Evolutionary conservation across 1,140 invertebrate genomes (phyloP).

Genomic region (Calliopsis andreniformis): DNA sequence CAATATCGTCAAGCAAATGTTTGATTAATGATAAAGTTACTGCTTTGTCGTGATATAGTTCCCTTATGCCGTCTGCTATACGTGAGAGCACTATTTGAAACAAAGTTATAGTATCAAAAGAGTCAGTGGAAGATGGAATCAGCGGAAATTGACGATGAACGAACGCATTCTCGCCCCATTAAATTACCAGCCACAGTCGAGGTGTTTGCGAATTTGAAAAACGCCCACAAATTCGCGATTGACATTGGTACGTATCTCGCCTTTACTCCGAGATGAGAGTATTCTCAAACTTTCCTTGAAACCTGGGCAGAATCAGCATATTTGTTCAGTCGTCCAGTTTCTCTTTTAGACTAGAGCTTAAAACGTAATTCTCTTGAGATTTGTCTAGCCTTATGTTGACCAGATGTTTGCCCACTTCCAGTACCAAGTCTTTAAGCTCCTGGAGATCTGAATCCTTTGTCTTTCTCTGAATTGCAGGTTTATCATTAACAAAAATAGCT

Average conservation of each 20-base stretch:
- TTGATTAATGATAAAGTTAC: slow-evolving; percentile 44
- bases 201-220: slow-evolving; percentile 87
- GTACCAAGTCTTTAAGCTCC: too few relatives aligned
- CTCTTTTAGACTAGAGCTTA: neutral
- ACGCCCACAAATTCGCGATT: slow-evolving; percentile 88
- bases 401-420: too few relatives aligned
- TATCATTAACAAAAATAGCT: slow-evolving; percentile 89
- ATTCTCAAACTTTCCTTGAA: too few relatives aligned
- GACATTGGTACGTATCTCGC: slow-evolving; percentile 84
- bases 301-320: too few relatives aligned
- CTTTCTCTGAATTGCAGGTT: slow-evolving; percentile 80
- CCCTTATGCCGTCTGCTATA: slow-evolving; percentile 12
- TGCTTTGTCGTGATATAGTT: slow-evolving; percentile 32
- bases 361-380: neutral
- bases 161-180: slow-evolving; percentile 77
- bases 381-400: too few relatives aligned
- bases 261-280: neutral
- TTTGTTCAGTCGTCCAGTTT: too few relatives aligned
- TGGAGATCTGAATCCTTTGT: neutral
- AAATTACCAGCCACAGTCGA: slow-evolving; percentile 82
- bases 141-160: slow-evolving; percentile 71
- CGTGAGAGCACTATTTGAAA: slow-evolving; percentile 5
- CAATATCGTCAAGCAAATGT: neutral
- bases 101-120: neutral
- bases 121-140: slow-evolving; percentile 52